Evolutionary conservation across 2,888 invertebrate species (phyloP), one percentile per base, ranked within the genome.

Genomic region (Dicranocentrus wangi): DNA sequence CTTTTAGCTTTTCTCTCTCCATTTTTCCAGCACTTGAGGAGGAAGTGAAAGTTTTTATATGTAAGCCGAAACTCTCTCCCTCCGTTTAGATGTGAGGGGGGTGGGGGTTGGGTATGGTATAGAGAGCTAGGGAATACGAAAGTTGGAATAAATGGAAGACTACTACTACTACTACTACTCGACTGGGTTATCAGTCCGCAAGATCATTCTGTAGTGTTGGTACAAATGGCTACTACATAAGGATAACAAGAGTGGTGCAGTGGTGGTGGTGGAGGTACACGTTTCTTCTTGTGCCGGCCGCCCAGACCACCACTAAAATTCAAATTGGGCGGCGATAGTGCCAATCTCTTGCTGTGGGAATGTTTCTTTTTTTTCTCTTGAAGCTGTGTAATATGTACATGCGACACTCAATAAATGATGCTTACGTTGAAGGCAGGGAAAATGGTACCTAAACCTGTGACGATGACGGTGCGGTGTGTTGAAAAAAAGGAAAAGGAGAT

Each of bases 161-260:
- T 13, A 39, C 13, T 39, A 8, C 13, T 39, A 8, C 39, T 39
- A 39, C 7, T 39, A 13, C 13, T 8, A 39, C n/a, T n/a, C n/a
- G 21, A 61, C 21, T n/a, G 2, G 51, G 32, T 72, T 72, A 72
- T 72, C 72, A 63, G 51, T 63, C 51, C 63, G 58, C 73, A 73
- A 65, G 39, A 73, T 65, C 65, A 73, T 42, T 53, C 39, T 42
- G 42, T 73, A 39, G 25, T 72, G 39, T 63, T 72, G 63, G 63
- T 72, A 60, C 43, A 72, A 73, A 73, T 55, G 65, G 65, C 65
- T 23, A 5, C 63, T 65, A 42, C 55, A 73, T 65, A 21, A 51
- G n/a, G 8, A 72, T 72, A 55, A 23, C 51, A 28, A 17, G 47
- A 23, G 23, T 61, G 51, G 42, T 61, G 60, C 70, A 58, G 70